A percentile compares a stretch with the other conserved stretches of the same genome.
Evolutionary conservation across 2,797 vertebrate species (phyloP).

Genomic region (Gorsachius magnificus): DNA sequence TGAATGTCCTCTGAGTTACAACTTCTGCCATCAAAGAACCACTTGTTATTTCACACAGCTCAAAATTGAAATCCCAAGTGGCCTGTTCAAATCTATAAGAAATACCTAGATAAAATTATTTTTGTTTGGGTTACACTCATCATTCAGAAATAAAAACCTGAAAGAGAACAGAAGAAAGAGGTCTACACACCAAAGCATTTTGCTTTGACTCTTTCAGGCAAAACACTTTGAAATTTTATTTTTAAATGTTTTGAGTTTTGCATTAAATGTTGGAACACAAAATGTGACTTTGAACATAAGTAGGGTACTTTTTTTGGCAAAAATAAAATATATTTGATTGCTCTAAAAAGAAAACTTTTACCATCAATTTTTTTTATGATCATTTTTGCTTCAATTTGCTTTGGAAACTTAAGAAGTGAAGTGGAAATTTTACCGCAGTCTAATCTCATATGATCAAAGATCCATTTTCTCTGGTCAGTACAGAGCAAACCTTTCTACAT

Average conservation of each 20-base stretch:
- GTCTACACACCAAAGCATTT: background rate
- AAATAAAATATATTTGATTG: background rate
- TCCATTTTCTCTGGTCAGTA: background rate
- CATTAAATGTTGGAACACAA: background rate
- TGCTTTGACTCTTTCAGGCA: background rate
- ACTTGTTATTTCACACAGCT: background rate
- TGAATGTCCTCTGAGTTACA: background rate
- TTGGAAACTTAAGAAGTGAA: background rate
- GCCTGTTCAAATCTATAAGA: background rate
- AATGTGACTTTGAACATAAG: background rate
- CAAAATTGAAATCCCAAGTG: background rate
- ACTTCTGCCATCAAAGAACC: background rate
- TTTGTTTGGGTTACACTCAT: background rate
- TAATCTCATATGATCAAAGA: background rate
- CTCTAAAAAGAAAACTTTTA: background rate
- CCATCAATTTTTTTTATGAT: background rate
- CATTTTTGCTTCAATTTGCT: background rate
- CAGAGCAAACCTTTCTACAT: background rate
- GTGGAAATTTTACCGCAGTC: background rate
- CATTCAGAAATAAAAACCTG: background rate
- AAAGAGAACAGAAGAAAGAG: background rate
- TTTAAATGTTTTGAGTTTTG: background rate
- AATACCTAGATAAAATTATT: background rate
- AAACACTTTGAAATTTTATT: background rate
- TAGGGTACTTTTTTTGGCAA: accelerated